Evolutionary conservation across 2,113 vertebrate species (phyloP).

Genomic region (Salvelinus namaycush): DNA sequence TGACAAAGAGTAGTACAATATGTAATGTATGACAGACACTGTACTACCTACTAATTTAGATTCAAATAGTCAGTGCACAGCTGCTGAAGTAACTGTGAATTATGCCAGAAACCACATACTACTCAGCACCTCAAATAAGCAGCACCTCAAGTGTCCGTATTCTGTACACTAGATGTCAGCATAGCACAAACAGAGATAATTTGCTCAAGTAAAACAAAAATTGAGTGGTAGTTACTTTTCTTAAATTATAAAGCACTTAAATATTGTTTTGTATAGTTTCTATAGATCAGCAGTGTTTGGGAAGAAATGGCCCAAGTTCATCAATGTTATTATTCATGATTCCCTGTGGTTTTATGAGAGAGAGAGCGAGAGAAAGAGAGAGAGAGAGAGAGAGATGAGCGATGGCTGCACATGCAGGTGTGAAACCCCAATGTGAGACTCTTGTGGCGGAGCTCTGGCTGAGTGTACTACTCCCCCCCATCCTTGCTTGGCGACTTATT

Average conservation of each 20-base stretch:
- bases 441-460: background rate
- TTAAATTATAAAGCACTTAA: background rate
- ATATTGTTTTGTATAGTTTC: background rate
- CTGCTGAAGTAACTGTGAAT: background rate
- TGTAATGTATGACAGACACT: too few species aligned
- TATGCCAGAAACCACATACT: background rate
- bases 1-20: too few species aligned
- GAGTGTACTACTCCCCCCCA: too few species aligned
- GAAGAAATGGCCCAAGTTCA: conserved; percentile 45
- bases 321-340: conserved; percentile 54
- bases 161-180: conserved; percentile 6
- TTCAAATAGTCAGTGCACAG: background rate
- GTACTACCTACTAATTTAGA: too few species aligned
- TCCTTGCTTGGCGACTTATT: too few species aligned
- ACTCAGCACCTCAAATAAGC: background rate
- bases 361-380: background rate
- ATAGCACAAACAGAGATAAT: background rate
- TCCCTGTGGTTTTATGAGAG: conserved; percentile 25
- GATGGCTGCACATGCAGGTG: conserved; percentile 33
- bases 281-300: conserved; percentile 23
- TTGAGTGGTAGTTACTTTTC: background rate
- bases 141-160: background rate
- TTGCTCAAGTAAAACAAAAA: background rate
- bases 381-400: background rate
- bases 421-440: conserved; percentile 26